Evolutionary conservation across 2,888 invertebrate species (phyloP), one percentile per base, ranked within the genome.

Genomic region (Netelia virgata): DNA sequence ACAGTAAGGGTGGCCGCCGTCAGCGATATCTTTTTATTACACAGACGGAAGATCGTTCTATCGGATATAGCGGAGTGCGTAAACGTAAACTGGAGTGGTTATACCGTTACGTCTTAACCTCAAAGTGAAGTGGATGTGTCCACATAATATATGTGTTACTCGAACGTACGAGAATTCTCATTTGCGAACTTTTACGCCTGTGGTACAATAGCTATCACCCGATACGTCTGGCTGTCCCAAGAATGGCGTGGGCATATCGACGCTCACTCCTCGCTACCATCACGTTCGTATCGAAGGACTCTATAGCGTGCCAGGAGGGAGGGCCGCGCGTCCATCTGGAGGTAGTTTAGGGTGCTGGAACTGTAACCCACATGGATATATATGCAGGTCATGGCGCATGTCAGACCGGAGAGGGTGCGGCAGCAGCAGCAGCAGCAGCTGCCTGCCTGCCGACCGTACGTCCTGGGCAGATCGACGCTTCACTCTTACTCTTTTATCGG

Each of bases 341-440:
- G 72, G 77, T 72, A 47, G 74, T 69, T 79, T 57, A 68, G 78
- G 59, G 79, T 66, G 47, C 59, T 55, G 57, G 64, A 73, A 83
- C 74, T 55, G 53, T 74, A 64, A 75, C 69, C 59, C 68, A 66
- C 53, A 69, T 41, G 77, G 43, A 80, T 36, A 66, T 66, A 88
- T 88, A 87, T 87, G 86, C 88, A 89, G 91, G 91, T 92, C 92
- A 92, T 91, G 91, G 91, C 92, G 92, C 92, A 92, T 92, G 92
- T 89, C 92, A 91, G 88, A 76, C 63, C 73, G 53, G 86, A 88
- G 90, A 91, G 92, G 92, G 92, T 92, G 92, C 92, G 92, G 92
- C 92, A 91, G 86, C 88, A 86, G 87, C n/a, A n/a, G n/a, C n/a
- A n/a, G n/a, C n/a, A n/a, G n/a, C n/a, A n/a, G n/a, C n/a, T n/a